These are phyloP conservation scores for Ascaphus truei DNA, from an alignment of 2,113 vertebrate genomes.

Conservation along the genomic window DNA sequence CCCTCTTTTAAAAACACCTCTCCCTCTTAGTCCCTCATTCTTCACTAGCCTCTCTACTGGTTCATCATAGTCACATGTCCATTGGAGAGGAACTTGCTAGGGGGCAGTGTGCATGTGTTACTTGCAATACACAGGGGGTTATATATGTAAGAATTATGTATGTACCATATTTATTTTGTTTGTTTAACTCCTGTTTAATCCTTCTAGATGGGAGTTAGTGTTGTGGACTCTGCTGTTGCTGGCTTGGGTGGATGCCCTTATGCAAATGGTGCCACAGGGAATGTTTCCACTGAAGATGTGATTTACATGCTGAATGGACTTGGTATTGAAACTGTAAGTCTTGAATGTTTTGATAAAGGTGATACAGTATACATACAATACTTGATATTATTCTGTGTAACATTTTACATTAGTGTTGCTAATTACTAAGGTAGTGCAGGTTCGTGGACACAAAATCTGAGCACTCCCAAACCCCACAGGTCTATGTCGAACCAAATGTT, in stretches of 20 bases:
- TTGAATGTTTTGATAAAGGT: not conserved
- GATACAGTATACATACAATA: too few relatives aligned
- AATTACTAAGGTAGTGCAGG: too few relatives aligned
- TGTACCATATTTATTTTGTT: conserved; percentile 16
- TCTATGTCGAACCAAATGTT: too few relatives aligned
- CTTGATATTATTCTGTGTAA: too few relatives aligned
- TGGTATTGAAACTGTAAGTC: conserved; percentile 86
- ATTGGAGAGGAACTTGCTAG: not conserved
- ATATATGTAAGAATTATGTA: conserved; percentile 23
- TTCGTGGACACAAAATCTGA: too few relatives aligned
- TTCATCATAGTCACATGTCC: not conserved
- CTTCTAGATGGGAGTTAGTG: conserved; percentile 87
- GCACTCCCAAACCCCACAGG: too few relatives aligned
- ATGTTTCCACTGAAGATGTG: conserved; percentile 91
- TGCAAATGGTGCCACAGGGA: conserved; percentile 88
- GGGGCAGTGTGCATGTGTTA: not conserved
- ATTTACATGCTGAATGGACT: conserved; percentile 91
- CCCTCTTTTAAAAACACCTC: too few relatives aligned
- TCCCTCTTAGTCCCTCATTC: too few relatives aligned
- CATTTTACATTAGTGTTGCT: too few relatives aligned
- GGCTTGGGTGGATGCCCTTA: conserved; percentile 92
- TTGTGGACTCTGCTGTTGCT: conserved; percentile 88
- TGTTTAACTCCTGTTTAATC: conserved; percentile 46
- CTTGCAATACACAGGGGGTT: not conserved
- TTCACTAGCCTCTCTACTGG: too few relatives aligned